Base-by-base conservation (phyloP, 2,113 vertebrate species). In the Tupaia tana region DNA sequence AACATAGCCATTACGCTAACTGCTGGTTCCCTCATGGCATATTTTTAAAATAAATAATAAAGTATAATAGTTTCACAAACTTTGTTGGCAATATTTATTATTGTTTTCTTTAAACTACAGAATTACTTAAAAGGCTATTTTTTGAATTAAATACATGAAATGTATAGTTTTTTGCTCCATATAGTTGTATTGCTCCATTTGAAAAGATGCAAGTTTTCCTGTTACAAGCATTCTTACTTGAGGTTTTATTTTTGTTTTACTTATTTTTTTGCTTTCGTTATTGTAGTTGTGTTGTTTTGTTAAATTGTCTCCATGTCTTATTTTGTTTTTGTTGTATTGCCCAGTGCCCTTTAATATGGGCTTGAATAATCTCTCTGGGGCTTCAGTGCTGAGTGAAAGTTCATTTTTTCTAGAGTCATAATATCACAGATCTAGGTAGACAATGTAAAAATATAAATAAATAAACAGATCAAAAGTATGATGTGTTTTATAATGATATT, bases 21-120 rank as follows among this genome's bases (percentile, higher is more conserved):
- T n/a, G n/a, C n/a, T n/a, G n/a, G n/a, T n/a, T n/a, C n/a, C n/a
- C n/a, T n/a, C n/a, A n/a, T 96, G 15, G 14, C 19, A 10, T 69
- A 25, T 89, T 92, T 93, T 88, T 34, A 86, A 96, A 94, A 78
- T 7, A 95, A 71, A 52, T 67, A 9, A 71, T 66, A 27, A 90
- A 79, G 52, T 5, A 22, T 54, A 18, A 69, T 34, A 34, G 19
- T 69, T 95, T 90, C 24, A 77, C 52, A 56, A 43, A 77, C 73
- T 93, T 11, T 71, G 15, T 59, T 73, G 20, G 1, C 1, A 34
- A 31, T 74, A 69, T 81, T 89, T 89, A 54, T 67, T 94, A 67
- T 29, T 77, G 16, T 24, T 31, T 83, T 78, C 82, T 27, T 77
- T 4, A 54, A 56, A 73, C 73, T 27, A 0, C 64, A 78, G 20